Evolutionary conservation across 2,113 vertebrate genomes (phyloP), one percentile per base, ranked within the genome.

Genomic region (Dicentrarchus labrax): DNA sequence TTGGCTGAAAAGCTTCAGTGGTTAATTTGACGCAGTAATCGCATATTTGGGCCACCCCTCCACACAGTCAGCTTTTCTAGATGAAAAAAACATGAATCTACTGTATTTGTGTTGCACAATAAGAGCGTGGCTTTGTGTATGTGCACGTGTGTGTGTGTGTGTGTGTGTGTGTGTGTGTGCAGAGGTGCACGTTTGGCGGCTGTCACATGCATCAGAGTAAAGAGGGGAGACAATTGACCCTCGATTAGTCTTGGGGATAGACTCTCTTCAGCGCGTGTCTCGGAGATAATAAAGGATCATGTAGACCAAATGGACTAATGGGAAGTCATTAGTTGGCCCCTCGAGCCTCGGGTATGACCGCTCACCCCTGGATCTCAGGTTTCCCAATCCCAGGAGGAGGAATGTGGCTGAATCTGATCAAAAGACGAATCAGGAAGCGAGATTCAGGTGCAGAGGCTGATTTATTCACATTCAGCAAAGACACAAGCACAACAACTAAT

Each of bases 21-120:
- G 86, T 92, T 86, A 84, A 93, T 83, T 92, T 86, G 91, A 93
- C 83, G 86, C 78, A 89, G 86, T 70, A 39, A 84, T 76, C 43
- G 64, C 86, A 77, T 85, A 76, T 68, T 21, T 85, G 60, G 7
- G 6, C 53, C 60, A 17, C 39, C 16, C 47, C 39, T 10, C 12
- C 64, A 36, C 45, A 9, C 30, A 4, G 50, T 76, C 84, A 48
- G 19, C 83, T 79, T 82, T 65, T 72, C 41, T 24, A 76, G 64
- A 91, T 75, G 60, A 85, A 83, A 85, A 83, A 87, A 91, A 71
- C 85, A 76, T 71, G 53, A 66, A 84, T 84, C 51, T 59, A 41
- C 73, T 73, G 83, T 83, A 68, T 77, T 77, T 84, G 84, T 76
- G 51, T 72, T 38, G 69, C 5, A 70, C 81, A 80, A 72, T 30